Conservation (phyloP, 1,140 invertebrate genomes). For the Drosophila tani region DNA sequence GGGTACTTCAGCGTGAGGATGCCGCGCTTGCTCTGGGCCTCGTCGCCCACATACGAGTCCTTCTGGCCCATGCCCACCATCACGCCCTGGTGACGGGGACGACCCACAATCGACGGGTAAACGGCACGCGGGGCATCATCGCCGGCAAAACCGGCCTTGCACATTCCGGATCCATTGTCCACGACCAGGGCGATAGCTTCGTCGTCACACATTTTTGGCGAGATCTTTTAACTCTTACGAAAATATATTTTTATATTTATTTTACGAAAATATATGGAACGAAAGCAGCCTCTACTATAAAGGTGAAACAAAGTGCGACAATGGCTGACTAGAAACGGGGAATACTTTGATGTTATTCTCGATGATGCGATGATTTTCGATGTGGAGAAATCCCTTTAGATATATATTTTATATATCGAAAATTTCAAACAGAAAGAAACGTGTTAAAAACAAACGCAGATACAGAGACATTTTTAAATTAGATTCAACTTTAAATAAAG, state of each 20-base stretch:
- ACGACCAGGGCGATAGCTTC: conserved; percentile 8
- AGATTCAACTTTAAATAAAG: too few relatives aligned
- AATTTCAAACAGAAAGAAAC: too few relatives aligned
- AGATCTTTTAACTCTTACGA: neutral
- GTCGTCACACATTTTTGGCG: neutral
- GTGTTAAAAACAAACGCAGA: too few relatives aligned
- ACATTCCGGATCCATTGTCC: conserved; percentile 11
- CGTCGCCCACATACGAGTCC: conserved; percentile 10
- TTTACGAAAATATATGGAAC: neutral
- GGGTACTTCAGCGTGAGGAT: conserved; percentile 7
- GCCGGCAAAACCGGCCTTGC: conserved; percentile 9
- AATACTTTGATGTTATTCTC: neutral
- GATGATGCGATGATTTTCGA: neutral
- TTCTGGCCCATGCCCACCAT: conserved; percentile 16
- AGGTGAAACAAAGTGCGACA: too few relatives aligned
- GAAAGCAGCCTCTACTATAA: neutral
- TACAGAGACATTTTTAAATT: too few relatives aligned
- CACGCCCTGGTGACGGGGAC: conserved; percentile 9
- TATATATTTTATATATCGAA: too few relatives aligned
- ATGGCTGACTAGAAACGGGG: neutral
- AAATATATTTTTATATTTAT: neutral
- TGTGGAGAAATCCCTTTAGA: neutral
- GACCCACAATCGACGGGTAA: conserved; percentile 6
- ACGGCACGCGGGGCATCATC: conserved; percentile 8
- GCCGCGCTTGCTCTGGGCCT: conserved; percentile 9